Base-by-base conservation (phyloP, 1,140 invertebrate genomes). In the Asbolus verrucosus region DNA sequence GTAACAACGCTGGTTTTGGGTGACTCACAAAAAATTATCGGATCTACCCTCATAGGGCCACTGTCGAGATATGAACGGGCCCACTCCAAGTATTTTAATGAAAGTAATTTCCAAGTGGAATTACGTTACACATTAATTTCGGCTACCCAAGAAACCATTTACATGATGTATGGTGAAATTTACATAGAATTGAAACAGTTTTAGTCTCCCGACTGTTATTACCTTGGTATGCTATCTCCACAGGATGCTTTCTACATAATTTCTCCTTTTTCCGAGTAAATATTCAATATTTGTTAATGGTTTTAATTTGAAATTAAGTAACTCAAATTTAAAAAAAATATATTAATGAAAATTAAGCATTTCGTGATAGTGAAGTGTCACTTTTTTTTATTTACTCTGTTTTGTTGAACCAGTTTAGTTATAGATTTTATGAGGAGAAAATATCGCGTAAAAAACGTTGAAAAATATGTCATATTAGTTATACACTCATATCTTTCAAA, bases 161-260 rank as follows among this genome's bases (percentile, higher is more conserved):
- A 54, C 46, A 31, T 54, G 46, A 54, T 54, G 46, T 30, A 54
- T 54, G 21, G 21, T 54, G 11, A 54, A 54, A 54, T 54, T 30
- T 54, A 54, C 46, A 54, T 54, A 54, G 46, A 54, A 27, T 54
- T 30, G 46, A 54, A 54, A 54, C 21, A n/a, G 19, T 54, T 54
- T 13, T 54, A 11, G 46, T n/a, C 46, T 13, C 46, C 2, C 19
- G 46, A 54, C n/a, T 24, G 46, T 54, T 54, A 54, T 46, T 46
- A 21, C 1, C 21, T 11, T 13, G 6, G 21, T 54, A 21, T 24
- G 21, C 11, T 54, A 54, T 54, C 46, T 54, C 21, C 13, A 54
- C 46, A 54, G 46, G 46, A 54, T 54, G 21, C 21, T 54, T 27
- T 54, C 24, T 54, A 27, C 27, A 27, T 54, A n/a, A n/a, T 54